Evolutionary conservation across 2,888 invertebrate species (phyloP).

Genomic region (Lobophora halterata): DNA sequence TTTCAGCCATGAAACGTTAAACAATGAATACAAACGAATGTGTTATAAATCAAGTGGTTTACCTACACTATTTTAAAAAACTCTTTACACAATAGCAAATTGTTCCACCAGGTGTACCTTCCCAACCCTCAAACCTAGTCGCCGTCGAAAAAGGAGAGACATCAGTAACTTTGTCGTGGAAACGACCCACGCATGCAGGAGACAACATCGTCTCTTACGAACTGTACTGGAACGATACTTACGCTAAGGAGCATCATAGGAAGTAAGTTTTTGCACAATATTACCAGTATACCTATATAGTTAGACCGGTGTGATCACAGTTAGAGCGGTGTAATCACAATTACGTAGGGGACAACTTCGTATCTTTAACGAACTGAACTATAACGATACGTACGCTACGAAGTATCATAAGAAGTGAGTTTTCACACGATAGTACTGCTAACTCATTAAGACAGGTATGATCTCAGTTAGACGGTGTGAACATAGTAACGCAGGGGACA

Average conservation of each 20-base stretch:
- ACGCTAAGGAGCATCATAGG: slow-evolving; percentile 93
- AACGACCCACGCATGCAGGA: slow-evolving; percentile 93
- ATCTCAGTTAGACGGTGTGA: no score
- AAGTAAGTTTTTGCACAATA: slow-evolving; percentile 74
- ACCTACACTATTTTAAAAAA: no score
- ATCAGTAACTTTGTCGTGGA: slow-evolving; percentile 95
- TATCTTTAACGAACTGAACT: slow-evolving; percentile 97
- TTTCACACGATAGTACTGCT: not conserved
- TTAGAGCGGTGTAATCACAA: no score
- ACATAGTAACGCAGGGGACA: slow-evolving; percentile 95
- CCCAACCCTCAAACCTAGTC: slow-evolving; percentile 95
- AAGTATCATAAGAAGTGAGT: slow-evolving; percentile 90
- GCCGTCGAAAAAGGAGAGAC: slow-evolving; percentile 94
- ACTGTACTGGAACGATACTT: slow-evolving; percentile 98
- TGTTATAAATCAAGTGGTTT: no score
- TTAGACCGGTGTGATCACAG: no score
- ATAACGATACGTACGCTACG: slow-evolving; percentile 97
- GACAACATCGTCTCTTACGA: slow-evolving; percentile 97
- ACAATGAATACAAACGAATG: no score
- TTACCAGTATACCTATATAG: no score
- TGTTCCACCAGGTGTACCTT: slow-evolving; percentile 92
- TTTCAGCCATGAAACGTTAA: no score
- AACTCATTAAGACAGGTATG: no score
- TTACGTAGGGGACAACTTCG: slow-evolving; percentile 95
- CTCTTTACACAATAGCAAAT: no score